Percentiles rank a stretch among this genome's conserved stretches.
Conservation (phyloP, 2,797 vertebrate genomes). For the Masticophis lateralis region DNA sequence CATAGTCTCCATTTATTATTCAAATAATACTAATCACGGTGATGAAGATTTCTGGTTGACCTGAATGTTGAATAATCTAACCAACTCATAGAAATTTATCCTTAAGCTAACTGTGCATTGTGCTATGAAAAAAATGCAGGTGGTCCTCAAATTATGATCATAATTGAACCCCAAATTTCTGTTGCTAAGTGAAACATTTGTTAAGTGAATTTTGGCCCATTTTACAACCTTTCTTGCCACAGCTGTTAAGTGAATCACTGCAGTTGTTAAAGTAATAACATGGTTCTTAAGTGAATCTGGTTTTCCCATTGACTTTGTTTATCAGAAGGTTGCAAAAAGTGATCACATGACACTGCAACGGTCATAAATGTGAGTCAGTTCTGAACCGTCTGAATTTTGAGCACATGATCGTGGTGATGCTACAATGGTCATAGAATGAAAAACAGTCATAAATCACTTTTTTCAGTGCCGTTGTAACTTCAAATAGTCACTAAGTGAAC, state of each 20-base stretch:
- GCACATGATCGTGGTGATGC: neutral
- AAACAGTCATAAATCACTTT: neutral
- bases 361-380: neutral
- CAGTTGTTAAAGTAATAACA: neutral
- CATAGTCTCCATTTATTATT: neutral
- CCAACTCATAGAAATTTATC: neutral
- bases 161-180: neutral
- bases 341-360: neutral
- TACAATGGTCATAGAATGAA: neutral
- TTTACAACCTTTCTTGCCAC: neutral
- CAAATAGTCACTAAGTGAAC: neutral
- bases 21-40: neutral
- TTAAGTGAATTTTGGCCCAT: neutral
- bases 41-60: neutral
- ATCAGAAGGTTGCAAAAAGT: neutral
- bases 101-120: neutral
- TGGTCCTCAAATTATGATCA: neutral
- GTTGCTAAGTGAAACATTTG: neutral
- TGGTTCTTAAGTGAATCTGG: neutral
- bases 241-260: neutral
- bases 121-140: neutral
- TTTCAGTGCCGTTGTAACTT: neutral
- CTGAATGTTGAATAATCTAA: neutral
- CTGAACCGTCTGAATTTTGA: neutral
- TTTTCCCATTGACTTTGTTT: neutral